Base-by-base conservation (phyloP, 2,113 vertebrate genomes). In the Colinus virginianus region DNA sequence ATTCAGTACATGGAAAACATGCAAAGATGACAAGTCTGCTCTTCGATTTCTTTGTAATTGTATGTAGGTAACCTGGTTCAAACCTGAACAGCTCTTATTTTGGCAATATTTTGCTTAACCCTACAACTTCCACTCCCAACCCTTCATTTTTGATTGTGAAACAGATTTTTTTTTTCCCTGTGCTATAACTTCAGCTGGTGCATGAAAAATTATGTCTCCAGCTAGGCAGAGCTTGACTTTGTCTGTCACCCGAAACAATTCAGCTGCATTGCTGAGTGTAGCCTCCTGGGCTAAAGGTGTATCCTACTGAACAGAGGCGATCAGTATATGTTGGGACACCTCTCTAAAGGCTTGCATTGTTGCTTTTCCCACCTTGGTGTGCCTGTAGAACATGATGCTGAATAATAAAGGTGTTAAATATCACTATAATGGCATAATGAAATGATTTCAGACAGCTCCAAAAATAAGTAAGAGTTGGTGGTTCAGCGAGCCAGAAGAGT, bases 231-330 rank as follows among this genome's bases (percentile, higher is more conserved):
- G 62, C 48, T 75, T 28, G 32, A 11, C 36, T 79, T 43, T 59
- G 17, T 9, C 11, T 61, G 13, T 34, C 34, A 1, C 14, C 12
- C 19, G 18, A 45, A 68, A 49, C 23, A 62, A 62, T 66, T 19
- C 9, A 22, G 2, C 19, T 48, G 1, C 2, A 0, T 21, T 46
- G 6, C 1, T 43, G 6, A 9, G 13, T 1, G 9, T 72, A 79
- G 46, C 12, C 48, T 30, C 34, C 13, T 1, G 36, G 36, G 34
- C 6, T 80, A 0, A 17, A 30, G 9, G 34, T 69, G 23, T 86
- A 14, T 23, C 5, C 18, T 78, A 25, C 23, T 7, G 8, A 12
- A 11, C 0, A 13, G 55, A 7, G 8, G 4, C 46, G 18, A 28
- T 25, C 30, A 51, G 2, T 42, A 20, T 78, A 19, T 26, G 8